Base-by-base conservation (phyloP, 1,140 invertebrate genomes). In the Drosophila obscura region DNA sequence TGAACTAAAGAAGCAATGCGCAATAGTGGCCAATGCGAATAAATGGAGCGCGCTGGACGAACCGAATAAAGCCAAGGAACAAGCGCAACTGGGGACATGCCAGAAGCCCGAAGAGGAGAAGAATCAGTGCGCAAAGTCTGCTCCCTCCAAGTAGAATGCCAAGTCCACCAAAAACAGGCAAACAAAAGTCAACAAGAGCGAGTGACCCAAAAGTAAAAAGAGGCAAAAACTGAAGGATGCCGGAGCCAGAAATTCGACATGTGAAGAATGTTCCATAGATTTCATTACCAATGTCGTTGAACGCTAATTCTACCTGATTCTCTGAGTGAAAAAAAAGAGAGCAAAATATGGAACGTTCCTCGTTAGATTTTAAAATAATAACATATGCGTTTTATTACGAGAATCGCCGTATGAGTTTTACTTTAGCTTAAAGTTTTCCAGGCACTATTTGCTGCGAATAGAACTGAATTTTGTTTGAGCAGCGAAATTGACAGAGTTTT, bases 341-440 rank as follows among this genome's bases (percentile, higher is more conserved):
- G 11, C 35, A 39, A 11, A 4, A 11, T 13, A 11, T 39, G 35
- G 35, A 39, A 39, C 35, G 35, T 39, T 39, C 35, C 11, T 39
- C 26, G 35, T 39, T 11, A 11, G 9, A 39, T 39, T 11, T 35
- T 6, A 2, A 46, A 46, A 13, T 24, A 28, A 39, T 45, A 28
- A 39, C 39, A 19, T 9, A 19, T 48, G 15, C 71, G 28, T 55
- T 72, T 56, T 51, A 73, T 56, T 51, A 63, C 67, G 71, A 73
- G 31, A 50, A 56, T 44, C 52, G 60, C 73, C 41, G 46, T 64
- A 57, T 11, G 35, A 39, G 35, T 11, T 39, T 39, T 39, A 39
- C 9, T 35, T 39, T 39, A 39, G 35, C 35, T 39, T 66, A 41
- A 26, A 39, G 48, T 64, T 24, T 31, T 68, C 52, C 4, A 68